Base-by-base conservation (phyloP, 1,140 invertebrate species). In the Trinorchestia longiramus region DNA sequence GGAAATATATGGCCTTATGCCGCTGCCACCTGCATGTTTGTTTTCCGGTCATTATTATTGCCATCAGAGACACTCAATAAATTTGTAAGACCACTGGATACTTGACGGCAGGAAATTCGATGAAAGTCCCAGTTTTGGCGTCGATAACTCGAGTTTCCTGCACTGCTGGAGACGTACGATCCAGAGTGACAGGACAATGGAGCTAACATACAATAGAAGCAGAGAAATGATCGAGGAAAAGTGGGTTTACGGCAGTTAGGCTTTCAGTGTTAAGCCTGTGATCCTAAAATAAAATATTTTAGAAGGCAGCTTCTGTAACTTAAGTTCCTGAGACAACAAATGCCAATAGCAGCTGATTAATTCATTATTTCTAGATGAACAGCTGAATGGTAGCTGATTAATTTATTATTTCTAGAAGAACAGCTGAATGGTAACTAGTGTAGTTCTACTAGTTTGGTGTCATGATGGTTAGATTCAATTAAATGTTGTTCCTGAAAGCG, bases 51-150 rank as follows among this genome's bases (percentile, higher is more conserved):
- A 90, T 90, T 90, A 90, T 90, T 90, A 90, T 90, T 90, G 88
- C 88, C 88, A 15, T 77, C 88, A 90, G 43, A 90, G 88, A 44
- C 92, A 94, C 92, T 94, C 92, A 94, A 94, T 94, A 94, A 94
- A 94, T 94, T 94, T 6, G 92, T 19, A 43, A 94, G 43, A n/a
- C 41, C 41, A 91, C 92, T 94, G 92, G 44, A 8, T 47, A 94
- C 92, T 11, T 43, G 92, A 94, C 92, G 43, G 92, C 92, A 94
- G 92, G 92, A 94, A 94, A 94, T 94, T 94, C 44, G 92, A 94
- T 94, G 92, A 94, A 94, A 94, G 92, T 94, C 92, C 43, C 43
- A 42, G 40, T 47, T 45, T 45, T 94, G 41, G 92, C 92, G 92
- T 23, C 44, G 92, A 94, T 47, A 45, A 40, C 40, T 94, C 92